Percentiles rank a stretch among this genome's conserved stretches.
These are phyloP conservation scores for Cromileptes altivelis DNA, from an alignment of 2,113 vertebrate genomes.

Conservation along the genomic window DNA sequence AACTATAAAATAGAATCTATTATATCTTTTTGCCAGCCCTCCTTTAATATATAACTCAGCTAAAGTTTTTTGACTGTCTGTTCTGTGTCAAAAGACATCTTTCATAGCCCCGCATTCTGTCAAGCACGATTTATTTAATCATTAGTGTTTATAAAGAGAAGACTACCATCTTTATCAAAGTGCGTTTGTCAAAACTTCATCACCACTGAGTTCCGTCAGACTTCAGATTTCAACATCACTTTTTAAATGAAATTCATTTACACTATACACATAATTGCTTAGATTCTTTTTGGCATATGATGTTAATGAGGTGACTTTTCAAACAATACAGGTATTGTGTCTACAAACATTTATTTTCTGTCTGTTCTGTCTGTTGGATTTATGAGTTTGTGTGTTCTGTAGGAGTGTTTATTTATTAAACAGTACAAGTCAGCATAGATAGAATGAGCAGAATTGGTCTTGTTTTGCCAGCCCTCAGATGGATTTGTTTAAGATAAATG, in stretches of 20 bases:
- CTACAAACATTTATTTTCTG: not conserved
- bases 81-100: not conserved
- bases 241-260: too few species aligned
- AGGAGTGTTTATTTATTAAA: not conserved
- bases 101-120: not conserved
- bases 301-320: too few species aligned
- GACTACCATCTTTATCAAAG: not conserved
- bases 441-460: not conserved
- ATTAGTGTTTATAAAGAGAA: not conserved
- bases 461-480: not conserved
- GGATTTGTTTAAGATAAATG: not conserved
- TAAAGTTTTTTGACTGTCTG: not conserved
- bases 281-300: too few species aligned
- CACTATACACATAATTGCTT: too few species aligned
- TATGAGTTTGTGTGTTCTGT: not conserved
- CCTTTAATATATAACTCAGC: too few species aligned
- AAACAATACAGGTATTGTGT: too few species aligned
- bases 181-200: conserved; percentile 1
- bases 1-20: not conserved
- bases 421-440: not conserved
- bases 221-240: not conserved
- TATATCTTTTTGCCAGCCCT: not conserved
- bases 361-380: not conserved
- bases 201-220: too few species aligned
- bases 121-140: not conserved